Evolutionary conservation across 2,888 invertebrate genomes (phyloP), one percentile per base, ranked within the genome.

Genomic region (Drosophila diplacantha): DNA sequence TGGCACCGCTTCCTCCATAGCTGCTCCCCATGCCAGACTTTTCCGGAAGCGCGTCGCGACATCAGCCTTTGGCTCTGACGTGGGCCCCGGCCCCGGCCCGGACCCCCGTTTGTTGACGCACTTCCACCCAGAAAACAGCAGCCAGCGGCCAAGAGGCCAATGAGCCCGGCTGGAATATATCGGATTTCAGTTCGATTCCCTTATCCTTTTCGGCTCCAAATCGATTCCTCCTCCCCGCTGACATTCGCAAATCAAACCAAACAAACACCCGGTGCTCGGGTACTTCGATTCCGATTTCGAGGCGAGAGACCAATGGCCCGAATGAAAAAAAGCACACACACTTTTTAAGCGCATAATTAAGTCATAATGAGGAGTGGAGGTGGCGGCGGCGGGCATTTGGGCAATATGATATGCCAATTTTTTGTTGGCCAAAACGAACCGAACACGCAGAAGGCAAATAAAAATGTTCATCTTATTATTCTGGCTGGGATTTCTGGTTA

Each of bases 11-110:
- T 80, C 77, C 80, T 73, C 72, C 51, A 69, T 31, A 26, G 74
- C 72, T 67, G 66, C 75, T 74, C 76, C 72, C 72, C 64, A 55
- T 71, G 66, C 66, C 77, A 84, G 83, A 83, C 80, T 84, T 80
- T 83, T 84, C 83, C 83, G 83, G 83, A 83, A 83, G 80, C 83
- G 68, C 80, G 84, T 75, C 84, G 84, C 83, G 83, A 79, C 84
- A 76, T 66, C 74, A 78, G 78, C 77, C 72, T 76, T 73, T 71
- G 72, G 50, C 43, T 81, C 78, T 76, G 81, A 78, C 81, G 76
- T 81, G 62, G 79, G 63, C 44, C 39, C 60, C 50, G 50, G 32
- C 39, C 64, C 43, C 37, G 39, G 34, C 35, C 35, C 35, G 37
- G 3, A 20, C 37, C 44, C 29, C 14, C 29, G 6, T 14, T 51